These are phyloP conservation scores for Drosophila conformis DNA, from an alignment of 2,888 invertebrate genomes.

Conservation along the genomic window DNA sequence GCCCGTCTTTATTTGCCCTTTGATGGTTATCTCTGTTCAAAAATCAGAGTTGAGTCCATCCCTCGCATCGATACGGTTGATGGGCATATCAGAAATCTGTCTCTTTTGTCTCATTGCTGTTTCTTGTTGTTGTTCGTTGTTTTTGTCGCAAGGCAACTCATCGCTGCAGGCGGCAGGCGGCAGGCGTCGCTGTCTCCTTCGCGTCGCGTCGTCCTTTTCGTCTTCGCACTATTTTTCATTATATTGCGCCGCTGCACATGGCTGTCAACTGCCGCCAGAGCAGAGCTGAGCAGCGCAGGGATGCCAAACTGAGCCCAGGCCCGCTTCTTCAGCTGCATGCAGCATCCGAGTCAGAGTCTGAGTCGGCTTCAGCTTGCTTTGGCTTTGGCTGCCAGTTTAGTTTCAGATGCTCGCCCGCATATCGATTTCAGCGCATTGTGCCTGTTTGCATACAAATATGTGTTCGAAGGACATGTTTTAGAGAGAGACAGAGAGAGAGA, in stretches of 20 bases:
- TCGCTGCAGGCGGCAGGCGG: slow-evolving; percentile 64
- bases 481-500: slow-evolving; percentile 36
- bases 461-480: slow-evolving; percentile 74
- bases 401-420: slow-evolving; percentile 67
- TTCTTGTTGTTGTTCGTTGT: not conserved
- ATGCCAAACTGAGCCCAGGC: slow-evolving; percentile 16
- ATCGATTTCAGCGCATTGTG: slow-evolving; percentile 80
- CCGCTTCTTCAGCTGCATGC: slow-evolving; percentile 36
- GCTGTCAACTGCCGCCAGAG: slow-evolving; percentile 71
- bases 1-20: not conserved
- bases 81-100: slow-evolving; percentile 55
- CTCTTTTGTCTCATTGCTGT: slow-evolving; percentile 18
- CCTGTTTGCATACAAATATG: slow-evolving; percentile 78
- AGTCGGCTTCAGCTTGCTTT: slow-evolving; percentile 27
- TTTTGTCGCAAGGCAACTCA: slow-evolving; percentile 20
- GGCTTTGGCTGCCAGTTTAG: slow-evolving; percentile 15
- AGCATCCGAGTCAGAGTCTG: not conserved
- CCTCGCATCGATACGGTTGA: slow-evolving; percentile 52
- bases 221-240: slow-evolving; percentile 78
- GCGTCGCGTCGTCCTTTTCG: slow-evolving; percentile 32
- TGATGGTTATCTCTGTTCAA: not conserved
- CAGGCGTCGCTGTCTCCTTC: slow-evolving; percentile 15
- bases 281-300: slow-evolving; percentile 8
- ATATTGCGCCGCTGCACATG: slow-evolving; percentile 79
- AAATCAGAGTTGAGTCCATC: slow-evolving; percentile 26